phyloP scores from a whole-genome alignment of 2,888 invertebrate species.

The Dioctria linearis region DNA sequence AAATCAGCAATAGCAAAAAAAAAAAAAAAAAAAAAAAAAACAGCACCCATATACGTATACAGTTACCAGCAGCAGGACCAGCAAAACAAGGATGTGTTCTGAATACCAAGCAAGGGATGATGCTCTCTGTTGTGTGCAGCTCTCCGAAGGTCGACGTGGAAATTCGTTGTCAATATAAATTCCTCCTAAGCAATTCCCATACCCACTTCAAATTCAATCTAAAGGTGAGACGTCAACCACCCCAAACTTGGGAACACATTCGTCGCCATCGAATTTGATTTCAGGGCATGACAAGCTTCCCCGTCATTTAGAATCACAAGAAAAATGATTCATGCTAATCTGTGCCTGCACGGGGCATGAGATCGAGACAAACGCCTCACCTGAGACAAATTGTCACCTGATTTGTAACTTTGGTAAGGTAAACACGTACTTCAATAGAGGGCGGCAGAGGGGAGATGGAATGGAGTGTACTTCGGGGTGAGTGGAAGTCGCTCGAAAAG shows the following conservation, averaged over 20 bases:
- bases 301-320: constrained; percentile 41
- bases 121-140: constrained; percentile 8
- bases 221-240: constrained; percentile 40
- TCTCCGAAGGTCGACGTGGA: constrained; percentile 20
- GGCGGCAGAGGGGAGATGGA: neutral
- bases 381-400: constrained; percentile 57
- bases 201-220: constrained; percentile 50
- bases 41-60: neutral
- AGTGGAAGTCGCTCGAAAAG: constrained; percentile 5
- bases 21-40: too few relatives aligned
- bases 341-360: constrained; percentile 19
- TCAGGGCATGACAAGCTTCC: constrained; percentile 39
- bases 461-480: too few relatives aligned
- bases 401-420: constrained; percentile 52
- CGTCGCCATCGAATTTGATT: constrained; percentile 26
- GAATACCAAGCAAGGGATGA: constrained; percentile 39
- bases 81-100: constrained; percentile 32
- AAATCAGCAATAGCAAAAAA: constrained; percentile 36
- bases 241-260: neutral
- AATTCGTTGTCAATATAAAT: constrained; percentile 51
- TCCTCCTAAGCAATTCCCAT: constrained; percentile 37
- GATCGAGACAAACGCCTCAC: constrained; percentile 46
- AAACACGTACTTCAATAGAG: constrained; percentile 29
- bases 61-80: constrained; percentile 29
- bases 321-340: constrained; percentile 53